Evolutionary conservation across 2,113 vertebrate genomes (phyloP), one percentile per base, ranked within the genome.

Genomic region (Calyptomena viridis): DNA sequence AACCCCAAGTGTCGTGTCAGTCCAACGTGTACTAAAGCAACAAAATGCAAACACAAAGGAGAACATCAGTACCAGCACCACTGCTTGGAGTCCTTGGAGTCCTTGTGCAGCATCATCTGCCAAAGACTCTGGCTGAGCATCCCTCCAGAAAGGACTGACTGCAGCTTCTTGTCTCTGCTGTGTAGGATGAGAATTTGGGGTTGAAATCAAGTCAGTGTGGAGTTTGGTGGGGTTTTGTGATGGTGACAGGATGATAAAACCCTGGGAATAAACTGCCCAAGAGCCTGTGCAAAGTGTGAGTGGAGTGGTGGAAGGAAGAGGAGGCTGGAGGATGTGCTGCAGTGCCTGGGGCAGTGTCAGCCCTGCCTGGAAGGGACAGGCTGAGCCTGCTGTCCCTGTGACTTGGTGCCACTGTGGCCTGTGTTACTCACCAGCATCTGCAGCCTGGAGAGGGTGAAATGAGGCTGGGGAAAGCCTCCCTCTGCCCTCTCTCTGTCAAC

Each of bases 141-240:
- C 12, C 23, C n/a, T 62, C 13, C 21, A 25, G 50, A 8, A n/a
- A 20, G 56, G 28, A 5, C 47, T 47, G 69, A 2, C 20, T 37
- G 6, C 2, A 24, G 30, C 56, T 49, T 39, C 24, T 2, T 60
- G 53, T 3, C 56, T 31, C 19, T 40, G n/a, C 14, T 0, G 0
- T 20, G 23, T 2, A 24, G 33, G 55, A 23, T 67, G 8, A 30
- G 47, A 71, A 39, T 35, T 67, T n/a, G 83, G 49, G 44, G 11
- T 14, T 60, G 58, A 35, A 67, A 68, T 53, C 17, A 16, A 46
- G 49, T 39, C 66, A 49, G 1, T 6, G 27, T 30, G 33, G 52
- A 67, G 42, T 31, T 67, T 66, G 68, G 25, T 40, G 66, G 63
- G 23, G 3, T 11, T 31, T 79, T 17, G 18, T 47, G n/a, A 5